Conservation (phyloP, 30 jellyfish, hydroid and myxozoan genomes). For the Turritopsis rubra region DNA sequence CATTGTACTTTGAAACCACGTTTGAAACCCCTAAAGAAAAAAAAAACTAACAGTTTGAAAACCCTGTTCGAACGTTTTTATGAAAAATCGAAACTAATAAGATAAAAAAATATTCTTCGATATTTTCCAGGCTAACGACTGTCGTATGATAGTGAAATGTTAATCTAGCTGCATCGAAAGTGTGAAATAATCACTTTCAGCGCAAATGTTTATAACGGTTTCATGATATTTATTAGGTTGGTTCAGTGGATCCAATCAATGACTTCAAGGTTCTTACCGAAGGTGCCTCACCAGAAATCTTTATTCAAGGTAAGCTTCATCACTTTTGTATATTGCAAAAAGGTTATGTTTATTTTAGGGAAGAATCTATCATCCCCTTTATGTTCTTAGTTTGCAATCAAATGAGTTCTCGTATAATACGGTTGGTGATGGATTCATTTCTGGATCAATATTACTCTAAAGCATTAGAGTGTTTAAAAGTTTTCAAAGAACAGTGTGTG, state of each 20-base stretch:
- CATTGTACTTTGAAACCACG: too few relatives aligned
- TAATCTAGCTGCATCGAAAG: too few relatives aligned
- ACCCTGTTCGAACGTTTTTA: too few relatives aligned
- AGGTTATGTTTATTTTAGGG: too few relatives aligned
- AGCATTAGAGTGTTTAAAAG: slow-evolving; percentile 60
- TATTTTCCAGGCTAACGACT: too few relatives aligned
- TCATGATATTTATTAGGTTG: slow-evolving; percentile 66
- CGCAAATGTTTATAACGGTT: background rate
- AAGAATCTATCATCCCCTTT: background rate
- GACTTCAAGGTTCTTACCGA: slow-evolving; percentile 47
- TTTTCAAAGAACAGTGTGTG: slow-evolving; percentile 38
- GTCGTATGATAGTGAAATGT: too few relatives aligned
- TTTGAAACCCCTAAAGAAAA: too few relatives aligned
- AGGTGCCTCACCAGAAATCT: slow-evolving; percentile 42
- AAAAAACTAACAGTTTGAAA: too few relatives aligned
- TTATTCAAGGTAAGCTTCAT: slow-evolving; percentile 8
- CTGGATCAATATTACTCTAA: slow-evolving; percentile 62
- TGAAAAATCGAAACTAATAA: too few relatives aligned
- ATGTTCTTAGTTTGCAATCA: slow-evolving; percentile 49
- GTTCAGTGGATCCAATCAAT: slow-evolving; percentile 70
- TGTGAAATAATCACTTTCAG: too few relatives aligned
- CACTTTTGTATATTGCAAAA: too few relatives aligned
- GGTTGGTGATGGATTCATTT: slow-evolving; percentile 67
- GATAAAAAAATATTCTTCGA: too few relatives aligned
- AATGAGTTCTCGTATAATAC: slow-evolving; percentile 43